A percentile compares a stretch with the other conserved stretches of the same genome.
Conservation (phyloP, 2,797 vertebrate genomes). For the Melanogrammus aeglefinus region DNA sequence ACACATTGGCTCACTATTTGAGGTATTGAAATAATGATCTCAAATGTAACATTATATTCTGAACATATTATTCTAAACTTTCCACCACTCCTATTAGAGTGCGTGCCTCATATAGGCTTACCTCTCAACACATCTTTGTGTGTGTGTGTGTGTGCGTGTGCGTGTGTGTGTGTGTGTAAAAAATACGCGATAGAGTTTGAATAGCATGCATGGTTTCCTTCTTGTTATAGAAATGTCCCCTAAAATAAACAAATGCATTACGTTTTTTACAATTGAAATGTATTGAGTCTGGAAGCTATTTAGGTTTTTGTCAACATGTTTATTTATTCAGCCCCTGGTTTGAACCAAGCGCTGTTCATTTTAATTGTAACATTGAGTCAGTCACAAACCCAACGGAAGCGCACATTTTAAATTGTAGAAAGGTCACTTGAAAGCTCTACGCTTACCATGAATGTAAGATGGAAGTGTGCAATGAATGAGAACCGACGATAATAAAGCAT, state of each 20-base stretch:
- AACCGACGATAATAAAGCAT: background rate
- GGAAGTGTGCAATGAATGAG: background rate
- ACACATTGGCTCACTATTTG: too few species aligned
- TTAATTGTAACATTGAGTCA: background rate
- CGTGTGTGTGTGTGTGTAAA: too few species aligned
- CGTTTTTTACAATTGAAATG: background rate
- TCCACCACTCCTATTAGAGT: too few species aligned
- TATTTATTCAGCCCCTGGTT: too few species aligned
- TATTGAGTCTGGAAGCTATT: background rate
- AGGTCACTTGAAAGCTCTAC: background rate
- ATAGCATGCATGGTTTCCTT: background rate
- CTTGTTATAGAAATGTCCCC: background rate
- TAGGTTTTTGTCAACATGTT: background rate
- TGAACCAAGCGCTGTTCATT: background rate
- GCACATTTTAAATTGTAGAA: background rate
- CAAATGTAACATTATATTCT: too few species aligned
- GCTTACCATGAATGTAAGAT: background rate
- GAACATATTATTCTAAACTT: too few species aligned
- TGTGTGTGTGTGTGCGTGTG: too few species aligned
- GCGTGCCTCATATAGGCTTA: too few species aligned
- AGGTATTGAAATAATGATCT: too few species aligned
- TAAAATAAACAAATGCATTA: background rate
- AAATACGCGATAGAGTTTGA: background rate
- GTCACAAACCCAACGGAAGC: background rate
- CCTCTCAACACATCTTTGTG: too few species aligned